phyloP scores from a whole-genome alignment of 2,888 invertebrate species.

The Diachrysia chrysitis region DNA sequence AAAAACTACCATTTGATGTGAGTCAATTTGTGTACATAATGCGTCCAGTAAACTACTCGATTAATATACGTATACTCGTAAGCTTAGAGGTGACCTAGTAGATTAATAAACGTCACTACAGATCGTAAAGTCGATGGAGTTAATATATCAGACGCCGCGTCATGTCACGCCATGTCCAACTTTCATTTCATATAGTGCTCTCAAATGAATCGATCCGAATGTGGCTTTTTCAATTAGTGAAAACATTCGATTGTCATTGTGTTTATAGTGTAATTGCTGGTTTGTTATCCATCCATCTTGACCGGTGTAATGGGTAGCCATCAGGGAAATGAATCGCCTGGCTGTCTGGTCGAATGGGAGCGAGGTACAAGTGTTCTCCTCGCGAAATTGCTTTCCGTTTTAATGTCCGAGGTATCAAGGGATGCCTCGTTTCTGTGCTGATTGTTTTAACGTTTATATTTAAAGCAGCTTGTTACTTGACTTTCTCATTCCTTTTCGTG shows the following conservation, averaged over 20 bases:
- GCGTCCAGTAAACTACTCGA: slow-evolving; percentile 68
- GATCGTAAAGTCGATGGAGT: slow-evolving; percentile 85
- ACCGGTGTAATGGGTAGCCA: slow-evolving; percentile 86
- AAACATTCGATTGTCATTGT: slow-evolving; percentile 87
- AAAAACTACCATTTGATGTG: background rate
- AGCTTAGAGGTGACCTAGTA: slow-evolving; percentile 74
- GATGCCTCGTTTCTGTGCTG: slow-evolving; percentile 70
- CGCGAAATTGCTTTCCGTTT: slow-evolving; percentile 82
- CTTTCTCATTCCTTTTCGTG: slow-evolving; percentile 50
- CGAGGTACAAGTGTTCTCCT: slow-evolving; percentile 77
- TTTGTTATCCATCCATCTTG: slow-evolving; percentile 88
- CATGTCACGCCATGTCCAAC: slow-evolving; percentile 74
- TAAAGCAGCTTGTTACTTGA: slow-evolving; percentile 63
- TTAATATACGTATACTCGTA: slow-evolving; percentile 74
- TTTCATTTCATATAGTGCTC: slow-evolving; percentile 88
- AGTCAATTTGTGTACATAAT: slow-evolving; percentile 64
- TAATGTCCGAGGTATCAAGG: slow-evolving; percentile 76
- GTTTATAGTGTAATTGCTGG: slow-evolving; percentile 87
- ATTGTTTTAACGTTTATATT: slow-evolving; percentile 66
- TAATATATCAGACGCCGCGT: slow-evolving; percentile 84
- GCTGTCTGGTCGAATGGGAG: slow-evolving; percentile 76
- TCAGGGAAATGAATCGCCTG: slow-evolving; percentile 86
- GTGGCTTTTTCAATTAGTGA: slow-evolving; percentile 88
- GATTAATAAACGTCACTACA: slow-evolving; percentile 84
- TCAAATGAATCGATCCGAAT: slow-evolving; percentile 81